These are phyloP conservation scores for Pissodes strobi DNA, from an alignment of 1,140 invertebrate genomes.

Conservation along the genomic window DNA sequence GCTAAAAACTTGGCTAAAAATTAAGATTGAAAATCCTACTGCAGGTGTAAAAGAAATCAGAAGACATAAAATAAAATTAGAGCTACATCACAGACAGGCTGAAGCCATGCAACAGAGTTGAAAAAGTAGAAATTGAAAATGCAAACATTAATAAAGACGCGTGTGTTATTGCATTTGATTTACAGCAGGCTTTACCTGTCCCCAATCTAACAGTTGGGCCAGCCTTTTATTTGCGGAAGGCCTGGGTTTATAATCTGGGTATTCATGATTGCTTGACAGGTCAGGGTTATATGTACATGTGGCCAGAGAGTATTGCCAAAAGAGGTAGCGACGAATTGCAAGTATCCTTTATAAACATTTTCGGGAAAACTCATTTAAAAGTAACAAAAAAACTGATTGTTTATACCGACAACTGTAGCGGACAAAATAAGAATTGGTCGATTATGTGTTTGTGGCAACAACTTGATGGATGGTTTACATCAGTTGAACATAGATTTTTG, in stretches of 20 bases:
- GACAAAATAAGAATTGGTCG: not conserved
- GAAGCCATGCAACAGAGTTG: not conserved
- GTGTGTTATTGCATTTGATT: too few species aligned
- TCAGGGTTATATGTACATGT: not conserved
- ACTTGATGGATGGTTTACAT: not conserved
- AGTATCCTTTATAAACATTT: not conserved
- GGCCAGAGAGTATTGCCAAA: not conserved
- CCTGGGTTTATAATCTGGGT: too few species aligned
- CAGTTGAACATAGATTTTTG: conserved; percentile 1
- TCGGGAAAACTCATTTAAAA: not conserved
- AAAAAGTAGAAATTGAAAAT: not conserved
- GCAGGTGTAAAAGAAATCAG: not conserved
- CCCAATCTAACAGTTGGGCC: too few species aligned
- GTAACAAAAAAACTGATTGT: not conserved
- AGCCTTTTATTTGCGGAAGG: too few species aligned
- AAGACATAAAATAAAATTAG: not conserved
- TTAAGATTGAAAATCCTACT: not conserved
- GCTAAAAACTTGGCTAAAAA: too few species aligned
- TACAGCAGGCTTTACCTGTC: too few species aligned
- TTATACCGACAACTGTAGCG: not conserved
- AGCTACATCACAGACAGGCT: not conserved
- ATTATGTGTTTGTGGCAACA: not conserved
- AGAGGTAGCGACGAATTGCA: too few species aligned
- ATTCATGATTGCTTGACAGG: too few species aligned
- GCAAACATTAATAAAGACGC: not conserved